Evolutionary conservation across 2,113 vertebrate genomes (phyloP).

Genomic region (Turnix velox): DNA sequence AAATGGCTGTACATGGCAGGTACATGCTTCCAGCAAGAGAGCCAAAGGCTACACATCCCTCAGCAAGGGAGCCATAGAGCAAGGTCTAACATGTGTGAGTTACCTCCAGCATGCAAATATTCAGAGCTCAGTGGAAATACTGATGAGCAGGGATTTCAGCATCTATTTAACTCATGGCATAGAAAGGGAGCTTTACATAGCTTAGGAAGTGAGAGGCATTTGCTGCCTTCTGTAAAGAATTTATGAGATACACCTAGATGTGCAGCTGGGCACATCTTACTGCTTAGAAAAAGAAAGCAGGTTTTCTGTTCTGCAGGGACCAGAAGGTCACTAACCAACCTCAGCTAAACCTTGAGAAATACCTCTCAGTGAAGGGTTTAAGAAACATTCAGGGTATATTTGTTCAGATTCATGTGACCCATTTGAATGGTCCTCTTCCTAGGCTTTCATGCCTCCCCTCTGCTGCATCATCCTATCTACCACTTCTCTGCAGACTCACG

Average conservation of each 20-base stretch:
- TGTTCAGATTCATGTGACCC: background rate
- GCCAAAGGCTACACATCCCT: background rate
- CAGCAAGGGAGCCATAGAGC: background rate
- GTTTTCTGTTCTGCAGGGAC: background rate
- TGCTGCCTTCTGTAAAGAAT: background rate
- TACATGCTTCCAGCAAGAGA: background rate
- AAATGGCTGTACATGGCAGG: background rate
- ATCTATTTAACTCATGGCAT: background rate
- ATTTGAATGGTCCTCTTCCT: background rate
- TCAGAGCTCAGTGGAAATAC: background rate
- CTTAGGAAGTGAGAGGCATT: background rate
- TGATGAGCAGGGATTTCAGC: background rate
- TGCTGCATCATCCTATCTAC: constrained; percentile 11
- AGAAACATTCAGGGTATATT: background rate
- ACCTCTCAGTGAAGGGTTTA: background rate
- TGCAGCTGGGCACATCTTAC: background rate
- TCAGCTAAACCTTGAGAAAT: background rate
- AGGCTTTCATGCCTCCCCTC: background rate
- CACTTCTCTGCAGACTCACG: background rate
- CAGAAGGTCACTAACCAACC: background rate
- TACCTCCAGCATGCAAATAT: background rate
- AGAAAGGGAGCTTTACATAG: background rate
- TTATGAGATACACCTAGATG: background rate
- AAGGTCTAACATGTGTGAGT: background rate
- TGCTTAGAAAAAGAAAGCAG: background rate